Evolutionary conservation across 1,140 invertebrate genomes (phyloP), one percentile per base, ranked within the genome.

Genomic region (Pteromalus puparum): DNA sequence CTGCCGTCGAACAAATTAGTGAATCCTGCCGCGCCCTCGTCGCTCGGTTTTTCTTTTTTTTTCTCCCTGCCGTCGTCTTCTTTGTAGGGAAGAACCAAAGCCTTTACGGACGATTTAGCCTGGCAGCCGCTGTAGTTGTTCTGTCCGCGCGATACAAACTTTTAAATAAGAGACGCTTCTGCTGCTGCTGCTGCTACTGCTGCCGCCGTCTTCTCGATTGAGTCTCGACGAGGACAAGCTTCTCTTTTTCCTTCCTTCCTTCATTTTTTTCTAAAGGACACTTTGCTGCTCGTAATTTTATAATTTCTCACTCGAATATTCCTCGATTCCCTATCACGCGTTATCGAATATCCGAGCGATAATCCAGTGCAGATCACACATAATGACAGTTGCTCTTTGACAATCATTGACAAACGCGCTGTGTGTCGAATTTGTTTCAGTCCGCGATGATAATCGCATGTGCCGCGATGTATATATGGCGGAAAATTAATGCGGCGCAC

Each of bases 131-230:
- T n/a, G n/a, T n/a, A 42, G 81, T 88, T 87, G 82, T 81, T 88
- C 87, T 80, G 86, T 89, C 86, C 87, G 82, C 84, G 76, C 90
- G 89, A 92, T 92, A 92, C 90, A 91, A 91, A 92, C 89, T 92
- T 92, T 92, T 91, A 91, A 92, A 91, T 90, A 91, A 91, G 90
- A 90, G 90, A 90, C 88, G 88, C 88, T 91, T 84, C 76, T 82
- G 70, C 12, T 68, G 84, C 38, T 80, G 38, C 70, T 70, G 75
- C 85, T 86, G 82, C 75, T 84, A 83, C n/a, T 83, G 30, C n/a
- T 34, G 6, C 73, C n/a, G 81, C 38, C 26, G n/a, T 83, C 26
- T 9, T 68, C 61, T 53, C 21, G 24, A 67, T 67, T 26, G 21
- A 67, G 21, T 15, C 53, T 65, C 53, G 53, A 61, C 53, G 53